Base-by-base conservation (phyloP, 2,888 invertebrate species). In the Pristionchus maxplancki region DNA sequence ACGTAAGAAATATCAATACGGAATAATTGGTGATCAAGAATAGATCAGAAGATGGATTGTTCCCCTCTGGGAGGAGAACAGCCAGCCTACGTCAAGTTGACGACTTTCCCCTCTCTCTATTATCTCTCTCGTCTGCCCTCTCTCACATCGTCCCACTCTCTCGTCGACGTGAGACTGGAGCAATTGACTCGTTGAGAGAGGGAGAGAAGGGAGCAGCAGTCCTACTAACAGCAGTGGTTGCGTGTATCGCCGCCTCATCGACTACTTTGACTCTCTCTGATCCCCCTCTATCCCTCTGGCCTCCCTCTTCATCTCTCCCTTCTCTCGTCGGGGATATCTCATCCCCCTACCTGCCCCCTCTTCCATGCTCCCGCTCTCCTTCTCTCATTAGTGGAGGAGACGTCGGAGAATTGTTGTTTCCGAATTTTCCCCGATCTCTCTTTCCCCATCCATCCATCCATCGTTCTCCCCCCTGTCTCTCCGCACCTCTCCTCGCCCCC, bases 401-500 rank as follows among this genome's bases (percentile, higher is more conserved):
- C 53, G 83, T 20, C 58, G 83, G 37, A 31, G 64, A 71, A 71
- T 71, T 71, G 71, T 71, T 71, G 71, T 71, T 71, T 71, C 71
- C 71, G 37, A 71, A 58, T 83, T 81, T 48, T 58, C n/a, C 74
- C 34, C 83, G 71, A 53, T 53, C 64, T 28, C 37, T 64, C 67
- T 62, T n/a, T 31, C 48, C 44, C 34, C 78, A 9, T 24, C 78
- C 71, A 81, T 31, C 50, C 81, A 44, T 81, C 81, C 20, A 17
- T 48, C 48, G 17, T 37, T n/a, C 62, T 82, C 50, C 44, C 48
- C 44, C 4, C 74, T 34, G 6, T 62, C 44, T 40, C 81, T 28
- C n/a, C n/a, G n/a, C 44, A 81, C 37, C 71, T 50, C 17, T 83
- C 81, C 20, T 86, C 64, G 53, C 85, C 84, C 48, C 88, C 74